Base-by-base conservation (phyloP, 2,797 vertebrate species). In the Erithacus rubecula region DNA sequence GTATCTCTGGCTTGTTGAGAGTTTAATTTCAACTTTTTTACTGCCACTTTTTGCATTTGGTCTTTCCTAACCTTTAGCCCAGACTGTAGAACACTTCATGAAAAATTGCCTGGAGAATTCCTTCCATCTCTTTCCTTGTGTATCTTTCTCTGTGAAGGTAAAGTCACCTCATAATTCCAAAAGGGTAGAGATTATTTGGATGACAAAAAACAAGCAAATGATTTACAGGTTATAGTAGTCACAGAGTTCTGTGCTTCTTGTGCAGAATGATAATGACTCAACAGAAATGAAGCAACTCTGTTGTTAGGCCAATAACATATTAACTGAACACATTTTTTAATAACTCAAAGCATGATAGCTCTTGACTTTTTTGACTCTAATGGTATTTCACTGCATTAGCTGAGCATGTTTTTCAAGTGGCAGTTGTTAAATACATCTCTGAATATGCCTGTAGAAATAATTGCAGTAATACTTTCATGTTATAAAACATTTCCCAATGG, bases 391-490 rank as follows among this genome's bases (percentile, higher is more conserved):
- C 41, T 82, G 53, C 0, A 0, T 82, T 76, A 91, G 47, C 72
- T 22, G 71, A 83, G 52, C 15, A 26, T 82, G 52, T 82, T 63
- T 95, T 91, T 70, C 49, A 76, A 67, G 81, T 78, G 55, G 41
- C 11, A n/a, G 47, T 77, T 67, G 36, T 87, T 90, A 89, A 94
- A 80, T 87, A 58, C 11, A 43, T 77, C 52, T 80, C 60, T 51
- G 65, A 82, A 52, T 55, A 56, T 26, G 59, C 55, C 44, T 70
- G 41, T 63, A 76, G 81, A 92, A 91, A 75, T 80, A 90, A 63
- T 71, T 91, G 37, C 36, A 29, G 32, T 67, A 74, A 67, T 76
- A 59, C 36, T 88, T 93, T 74, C 32, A 62, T 75, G 69, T 75
- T 90, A 59, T 47, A 62, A 85, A 83, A 34, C 9, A 49, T 55